Evolutionary conservation across 1,140 invertebrate species (phyloP), one percentile per base, ranked within the genome.

Genomic region (Globodera rostochiensis): DNA sequence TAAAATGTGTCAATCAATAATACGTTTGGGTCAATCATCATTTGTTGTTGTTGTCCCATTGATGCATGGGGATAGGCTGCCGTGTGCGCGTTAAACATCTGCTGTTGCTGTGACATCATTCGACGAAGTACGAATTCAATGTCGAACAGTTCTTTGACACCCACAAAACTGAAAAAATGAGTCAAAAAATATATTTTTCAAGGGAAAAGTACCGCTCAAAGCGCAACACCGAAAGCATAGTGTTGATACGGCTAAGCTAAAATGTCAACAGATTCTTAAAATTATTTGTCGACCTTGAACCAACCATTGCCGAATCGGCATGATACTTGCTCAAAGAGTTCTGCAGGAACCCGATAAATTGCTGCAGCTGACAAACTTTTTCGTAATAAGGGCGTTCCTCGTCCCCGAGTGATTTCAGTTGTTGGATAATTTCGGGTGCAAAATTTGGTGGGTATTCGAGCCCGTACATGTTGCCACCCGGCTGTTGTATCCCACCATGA

Each of bases 331-430:
- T 70, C 57, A 50, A 66, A 25, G 25, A 36, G 46, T 50, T 73
- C 57, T 60, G 81, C 21, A 86, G 60, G 46, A 79, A 77, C 49
- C 46, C 53, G 21, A 73, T 45, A 71, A 73, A 85, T 46, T 76
- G 64, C 64, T 85, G 86, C 13, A 87, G 25, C 46, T 80, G 73
- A 36, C 64, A 75, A 6, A 87, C 73, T 64, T 87, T 87, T 9
- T 84, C 79, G 47, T 70, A 79, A 64, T 87, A 87, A 7, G 78
- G 77, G 15, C 74, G 71, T 70, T 84, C 83, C 21, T 84, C 85
- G 19, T 84, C 73, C 0, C 84, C 84, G 11, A 82, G 50, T n/a
- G 15, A 21, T 53, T 70, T 83, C 21, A 84, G 60, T 21, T 19
- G 57, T 73, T 77, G 57, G 15, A 79, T 45, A 82, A 83, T 86